Conservation (phyloP, 2,113 vertebrate genomes). For the Onychostoma macrolepis region DNA sequence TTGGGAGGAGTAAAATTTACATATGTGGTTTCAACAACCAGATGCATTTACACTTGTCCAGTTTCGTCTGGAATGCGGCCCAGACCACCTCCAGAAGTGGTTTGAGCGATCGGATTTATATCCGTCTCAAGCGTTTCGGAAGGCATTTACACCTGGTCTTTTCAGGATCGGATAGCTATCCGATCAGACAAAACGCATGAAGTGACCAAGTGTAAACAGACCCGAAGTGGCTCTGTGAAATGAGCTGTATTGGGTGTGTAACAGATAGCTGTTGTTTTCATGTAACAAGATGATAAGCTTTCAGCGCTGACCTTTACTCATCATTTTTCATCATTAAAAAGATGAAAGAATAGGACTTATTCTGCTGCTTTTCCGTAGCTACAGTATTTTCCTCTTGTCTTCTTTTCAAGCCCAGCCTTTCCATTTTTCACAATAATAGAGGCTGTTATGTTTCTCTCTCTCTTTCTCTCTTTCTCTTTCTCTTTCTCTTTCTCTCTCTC, state of each 20-base stretch:
- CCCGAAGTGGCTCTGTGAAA: neutral
- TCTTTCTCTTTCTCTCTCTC: neutral
- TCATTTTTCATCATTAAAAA: slow-evolving; percentile 38
- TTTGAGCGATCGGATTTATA: too few species aligned
- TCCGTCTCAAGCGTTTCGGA: too few species aligned
- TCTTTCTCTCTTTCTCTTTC: neutral
- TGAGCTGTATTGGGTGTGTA: slow-evolving; percentile 7
- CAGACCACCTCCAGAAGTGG: too few species aligned
- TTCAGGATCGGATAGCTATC: too few species aligned
- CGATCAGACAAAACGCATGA: too few species aligned
- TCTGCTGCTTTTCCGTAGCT: neutral
- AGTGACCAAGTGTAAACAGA: too few species aligned
- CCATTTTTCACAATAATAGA: slow-evolving; percentile 15
- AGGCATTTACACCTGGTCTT: too few species aligned
- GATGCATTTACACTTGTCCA: too few species aligned
- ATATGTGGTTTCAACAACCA: too few species aligned
- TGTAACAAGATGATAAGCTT: slow-evolving; percentile 26
- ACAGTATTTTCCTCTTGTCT: slow-evolving; percentile 3
- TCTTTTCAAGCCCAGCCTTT: slow-evolving; percentile 20
- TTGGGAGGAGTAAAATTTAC: too few species aligned
- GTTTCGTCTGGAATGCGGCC: too few species aligned
- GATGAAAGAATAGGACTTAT: slow-evolving; percentile 38
- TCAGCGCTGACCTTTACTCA: slow-evolving; percentile 21
- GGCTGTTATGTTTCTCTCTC: neutral
- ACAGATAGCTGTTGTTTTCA: slow-evolving; percentile 22